Evolutionary conservation across 2,888 invertebrate genomes (phyloP), one percentile per base, ranked within the genome.

Genomic region (Epirrhoe alternata): DNA sequence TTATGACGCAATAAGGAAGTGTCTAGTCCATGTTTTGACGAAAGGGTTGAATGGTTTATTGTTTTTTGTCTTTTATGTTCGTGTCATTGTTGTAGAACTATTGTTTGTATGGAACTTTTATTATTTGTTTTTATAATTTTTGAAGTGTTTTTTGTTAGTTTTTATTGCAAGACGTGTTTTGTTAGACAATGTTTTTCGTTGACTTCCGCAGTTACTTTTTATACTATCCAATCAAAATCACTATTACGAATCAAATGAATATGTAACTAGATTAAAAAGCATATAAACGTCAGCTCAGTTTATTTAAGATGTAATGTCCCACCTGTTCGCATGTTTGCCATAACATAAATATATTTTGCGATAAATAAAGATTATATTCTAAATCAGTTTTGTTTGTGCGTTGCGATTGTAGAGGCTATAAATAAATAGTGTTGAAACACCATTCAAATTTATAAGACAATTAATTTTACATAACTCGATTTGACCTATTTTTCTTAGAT

Each of bases 1-100:
- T 92, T 93, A 92, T 80, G 89, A 82, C 67, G 86, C 89, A 92
- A 92, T 92, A 92, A 93, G 93, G 93, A 93, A 93, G 88, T 91
- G 86, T 86, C 84, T 76, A 84, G 83, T 82, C 82, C 79, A 82
- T 81, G 88, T 90, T 74, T 91, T 89, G 87, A 91, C 87, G 90
- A 91, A 92, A 92, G 93, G 91, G 88, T 91, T 93, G 87, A 89
- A 92, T 87, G 80, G 85, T 74, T 80, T 83, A 89, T 91, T 92
- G 89, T 90, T 88, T 88, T 83, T 77, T 65, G 73, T 75, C 83
- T 86, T 85, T 86, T 88, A 88, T 83, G 84, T 82, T 77, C 74
- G 75, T 79, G 76, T 79, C 81, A 85, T 91, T 91, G 89, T 91
- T 86, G 79, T 81, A 59, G 59, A 57, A 61, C 86, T 82, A 88